phyloP scores from a whole-genome alignment of 2,797 vertebrate genomes.

The Notamacropus eugenii region DNA sequence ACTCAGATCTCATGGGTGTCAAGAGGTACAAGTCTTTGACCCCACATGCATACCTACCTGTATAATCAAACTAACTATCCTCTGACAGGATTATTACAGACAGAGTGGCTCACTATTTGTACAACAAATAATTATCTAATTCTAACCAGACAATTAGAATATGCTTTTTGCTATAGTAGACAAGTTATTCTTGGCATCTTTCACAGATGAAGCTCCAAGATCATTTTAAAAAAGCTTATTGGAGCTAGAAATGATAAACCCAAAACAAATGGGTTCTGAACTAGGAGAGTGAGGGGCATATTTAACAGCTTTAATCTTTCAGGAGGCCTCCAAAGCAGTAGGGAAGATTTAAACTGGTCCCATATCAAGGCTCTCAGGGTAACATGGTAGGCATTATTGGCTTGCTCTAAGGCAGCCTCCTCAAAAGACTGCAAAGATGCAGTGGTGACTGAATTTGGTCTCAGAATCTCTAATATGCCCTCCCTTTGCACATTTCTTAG shows the following conservation, averaged over 20 bases:
- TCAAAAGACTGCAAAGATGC: not conserved
- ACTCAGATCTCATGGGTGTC: not conserved
- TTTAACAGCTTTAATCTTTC: not conserved
- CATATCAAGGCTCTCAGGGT: constrained; percentile 4
- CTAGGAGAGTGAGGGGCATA: not conserved
- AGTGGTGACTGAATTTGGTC: not conserved
- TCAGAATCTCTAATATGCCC: not conserved
- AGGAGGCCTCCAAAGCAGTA: not conserved
- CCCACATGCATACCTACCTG: not conserved
- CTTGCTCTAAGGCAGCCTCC: not conserved
- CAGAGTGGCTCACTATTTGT: not conserved
- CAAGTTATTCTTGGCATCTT: not conserved
- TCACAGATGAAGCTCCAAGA: constrained; percentile 2
- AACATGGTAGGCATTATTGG: not conserved
- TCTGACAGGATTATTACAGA: not conserved
- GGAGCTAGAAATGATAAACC: not conserved
- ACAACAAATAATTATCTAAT: not conserved
- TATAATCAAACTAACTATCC: not conserved
- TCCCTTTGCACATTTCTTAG: not conserved
- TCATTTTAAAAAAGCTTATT: not conserved
- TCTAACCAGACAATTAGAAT: not conserved
- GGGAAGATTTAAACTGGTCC: not conserved
- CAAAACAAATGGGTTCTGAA: not conserved
- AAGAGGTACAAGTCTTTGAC: not conserved
- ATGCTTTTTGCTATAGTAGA: not conserved